A percentile compares a stretch with the other conserved stretches of the same genome.
Evolutionary conservation across 2,113 vertebrate genomes (phyloP).

Genomic region (Neopipo cinnamomea): DNA sequence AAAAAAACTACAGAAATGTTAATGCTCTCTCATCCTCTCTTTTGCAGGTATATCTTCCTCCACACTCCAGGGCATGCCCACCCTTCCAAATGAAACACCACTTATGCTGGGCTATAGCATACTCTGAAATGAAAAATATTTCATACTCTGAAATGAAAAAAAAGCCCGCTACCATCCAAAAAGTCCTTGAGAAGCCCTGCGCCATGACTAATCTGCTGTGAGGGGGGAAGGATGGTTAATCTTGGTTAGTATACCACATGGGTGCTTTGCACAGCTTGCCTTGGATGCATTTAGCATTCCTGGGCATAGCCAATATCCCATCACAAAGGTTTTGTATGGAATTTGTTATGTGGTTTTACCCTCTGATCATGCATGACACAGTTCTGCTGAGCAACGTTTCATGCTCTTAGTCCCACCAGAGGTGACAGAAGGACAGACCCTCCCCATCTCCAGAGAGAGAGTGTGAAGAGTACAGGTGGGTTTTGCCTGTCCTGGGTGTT

Average conservation of each 20-base stretch:
- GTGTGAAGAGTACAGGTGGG: neutral
- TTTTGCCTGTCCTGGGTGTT: neutral
- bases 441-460: neutral
- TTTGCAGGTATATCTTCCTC: neutral
- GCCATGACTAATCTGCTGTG: neutral
- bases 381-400: neutral
- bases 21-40: neutral
- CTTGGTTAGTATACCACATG: neutral
- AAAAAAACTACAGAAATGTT: neutral
- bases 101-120: neutral
- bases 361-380: neutral
- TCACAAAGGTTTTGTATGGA: neutral
- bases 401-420: neutral
- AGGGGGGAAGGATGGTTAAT: neutral
- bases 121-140: neutral
- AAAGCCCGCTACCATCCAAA: neutral
- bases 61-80: neutral
- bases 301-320: neutral
- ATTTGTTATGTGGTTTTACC: neutral
- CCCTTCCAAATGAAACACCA: neutral
- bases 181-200: neutral
- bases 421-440: neutral
- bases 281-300: neutral
- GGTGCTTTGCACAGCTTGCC: neutral
- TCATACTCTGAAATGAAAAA: neutral